Evolutionary conservation across 2,113 vertebrate genomes (phyloP), one percentile per base, ranked within the genome.

Genomic region (Scytalopus superciliaris): DNA sequence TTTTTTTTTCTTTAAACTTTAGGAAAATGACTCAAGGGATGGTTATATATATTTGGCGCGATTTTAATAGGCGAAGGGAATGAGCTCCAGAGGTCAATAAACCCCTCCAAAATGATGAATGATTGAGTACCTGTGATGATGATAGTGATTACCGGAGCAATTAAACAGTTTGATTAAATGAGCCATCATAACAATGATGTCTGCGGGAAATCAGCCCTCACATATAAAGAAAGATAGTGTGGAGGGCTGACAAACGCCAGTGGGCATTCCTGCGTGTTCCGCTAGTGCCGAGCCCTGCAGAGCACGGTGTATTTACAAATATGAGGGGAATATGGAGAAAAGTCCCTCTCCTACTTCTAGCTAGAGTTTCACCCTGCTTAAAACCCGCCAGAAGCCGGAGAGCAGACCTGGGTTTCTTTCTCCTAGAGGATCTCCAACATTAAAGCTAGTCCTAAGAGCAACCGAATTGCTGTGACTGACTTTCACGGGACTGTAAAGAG

Each of bases 141-240:
- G 98, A 98, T 97, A 98, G 98, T 98, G 98, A 98, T 98, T 98
- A 98, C 97, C 96, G 97, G 97, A 97, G 98, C 98, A 98, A 98
- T 98, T 98, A 98, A 98, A 98, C 98, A 97, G 98, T 98, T 98
- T 99, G 98, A 98, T 98, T 98, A 99, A 99, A 99, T 98, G 99
- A 99, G 98, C 98, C 98, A 98, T 97, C 98, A 98, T 99, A 99
- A 98, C 98, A 98, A 98, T 98, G 98, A 98, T 99, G 99, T 99
- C 99, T 99, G 98, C 98, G 98, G 98, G 98, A 98, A 98, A 98
- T 98, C 98, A 98, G 97, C 98, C 96, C 97, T 97, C 97, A 96
- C 98, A 94, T 98, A 97, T 97, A 98, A 97, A 98, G 97, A 98
- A 98, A 98, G 98, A 97, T 98, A 98, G 98, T 94, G 96, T 97